Evolutionary conservation across 2,888 invertebrate genomes (phyloP), one percentile per base, ranked within the genome.

Genomic region (Pasiphila rectangulata): DNA sequence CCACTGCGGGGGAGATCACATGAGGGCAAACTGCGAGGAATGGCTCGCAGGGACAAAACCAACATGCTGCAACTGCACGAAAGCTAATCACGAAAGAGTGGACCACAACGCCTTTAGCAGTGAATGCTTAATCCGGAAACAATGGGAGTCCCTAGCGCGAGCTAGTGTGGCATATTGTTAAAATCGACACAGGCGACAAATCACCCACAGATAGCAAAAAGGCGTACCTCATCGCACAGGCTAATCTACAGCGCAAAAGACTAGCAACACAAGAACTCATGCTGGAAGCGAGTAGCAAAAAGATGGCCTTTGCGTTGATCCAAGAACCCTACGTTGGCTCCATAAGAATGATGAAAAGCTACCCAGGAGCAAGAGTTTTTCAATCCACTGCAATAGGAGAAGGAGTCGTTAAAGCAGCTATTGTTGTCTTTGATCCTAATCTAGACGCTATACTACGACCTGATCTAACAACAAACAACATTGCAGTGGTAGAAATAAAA

Each of bases 1-100:
- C 23, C 55, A 61, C 45, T 61, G 59, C 27, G 59, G 55, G 0
- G 61, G 51, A 0, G 42, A 49, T 0, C 59, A 61, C 29, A 3
- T 46, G 13, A 27, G 37, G 16, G 9, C 35, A 0, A 42, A 55
- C 1, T 57, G 56, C 21, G 17, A 10, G 0, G 20, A 9, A 2
- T 25, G 25, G 38, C 17, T 17, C 1, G 23, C 17, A 2, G 25
- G n/a, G 2, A 5, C 21, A 2, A 2, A 5, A 2, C 21, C 21
- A 2, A 4, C 4, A 2, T 21, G 21, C 6, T 2, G 3, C 2
- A 21, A 21, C 21, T 21, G 21, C 6, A 6, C 6, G 3, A 2
- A 21, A 7, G 21, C 6, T 2, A 21, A 21, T 2, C 6, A 1
- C 3, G 21, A 2, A 4, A 21, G 6, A 6, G 7, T 6, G 2